phyloP scores from a whole-genome alignment of 1,140 invertebrate genomes.

The Cydia pomonella region DNA sequence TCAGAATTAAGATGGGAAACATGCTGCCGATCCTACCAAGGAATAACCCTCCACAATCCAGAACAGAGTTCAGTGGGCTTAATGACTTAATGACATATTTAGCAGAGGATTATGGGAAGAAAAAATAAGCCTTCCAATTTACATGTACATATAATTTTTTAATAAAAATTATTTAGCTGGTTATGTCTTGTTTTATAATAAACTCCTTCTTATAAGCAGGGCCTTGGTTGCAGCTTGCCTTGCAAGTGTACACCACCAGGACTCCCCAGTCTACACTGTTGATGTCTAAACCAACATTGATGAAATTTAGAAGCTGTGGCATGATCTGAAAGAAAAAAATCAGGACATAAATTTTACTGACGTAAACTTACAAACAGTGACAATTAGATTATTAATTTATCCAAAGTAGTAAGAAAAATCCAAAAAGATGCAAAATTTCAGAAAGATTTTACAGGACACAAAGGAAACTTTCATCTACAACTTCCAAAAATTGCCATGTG shows the following conservation, averaged over 20 bases:
- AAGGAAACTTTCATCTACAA: too few relatives aligned
- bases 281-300: slow-evolving; percentile 86
- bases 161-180: slow-evolving; percentile 51
- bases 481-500: too few relatives aligned
- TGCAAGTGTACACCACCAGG: slow-evolving; percentile 92
- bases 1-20: slow-evolving; percentile 86
- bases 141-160: slow-evolving; percentile 17
- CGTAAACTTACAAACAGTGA: background rate
- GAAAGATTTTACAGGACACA: too few relatives aligned
- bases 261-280: slow-evolving; percentile 94
- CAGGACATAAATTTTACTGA: background rate
- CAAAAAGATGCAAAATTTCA: too few relatives aligned
- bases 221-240: slow-evolving; percentile 85
- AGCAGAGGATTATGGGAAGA: slow-evolving; percentile 80
- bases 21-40: slow-evolving; percentile 88
- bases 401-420: too few relatives aligned
- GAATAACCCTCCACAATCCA: slow-evolving; percentile 89
- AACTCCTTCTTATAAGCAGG: slow-evolving; percentile 88
- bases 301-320: slow-evolving; percentile 92
- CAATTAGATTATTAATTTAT: too few relatives aligned
- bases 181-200: slow-evolving; percentile 94
- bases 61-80: slow-evolving; percentile 92
- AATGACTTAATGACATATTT: slow-evolving; percentile 91
- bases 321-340: slow-evolving; percentile 86
- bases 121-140: slow-evolving; percentile 38